Conservation (phyloP, 2,888 invertebrate species). For the Oligia strigilis region DNA sequence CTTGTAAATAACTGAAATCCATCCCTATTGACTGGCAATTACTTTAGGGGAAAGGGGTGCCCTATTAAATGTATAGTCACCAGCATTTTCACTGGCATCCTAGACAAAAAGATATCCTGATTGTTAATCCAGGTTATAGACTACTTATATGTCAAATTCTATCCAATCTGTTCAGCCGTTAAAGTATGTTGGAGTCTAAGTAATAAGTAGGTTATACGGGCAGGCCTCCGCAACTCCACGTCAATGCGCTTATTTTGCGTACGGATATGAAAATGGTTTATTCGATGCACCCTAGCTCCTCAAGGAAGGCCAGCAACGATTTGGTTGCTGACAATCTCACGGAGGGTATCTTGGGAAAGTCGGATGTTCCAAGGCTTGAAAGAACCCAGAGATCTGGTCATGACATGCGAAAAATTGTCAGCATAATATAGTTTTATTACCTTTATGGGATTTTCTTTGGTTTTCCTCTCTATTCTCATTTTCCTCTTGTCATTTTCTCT, state of each 20-base stretch:
- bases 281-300: neutral
- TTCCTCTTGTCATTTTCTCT: slow-evolving; percentile 89
- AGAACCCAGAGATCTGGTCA: neutral
- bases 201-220: neutral
- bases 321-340: neutral
- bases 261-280: neutral
- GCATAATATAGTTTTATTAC: slow-evolving; percentile 67
- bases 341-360: neutral
- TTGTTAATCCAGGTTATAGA: neutral
- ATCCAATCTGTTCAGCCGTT: neutral
- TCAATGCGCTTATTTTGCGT: neutral
- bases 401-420: neutral
- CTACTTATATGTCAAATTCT: neutral
- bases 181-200: neutral
- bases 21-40: neutral
- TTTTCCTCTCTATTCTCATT: slow-evolving; percentile 87
- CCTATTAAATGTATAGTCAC: neutral
- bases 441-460: slow-evolving; percentile 85
- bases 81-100: neutral
- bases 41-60: neutral
- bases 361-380: neutral
- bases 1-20: neutral
- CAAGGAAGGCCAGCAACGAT: neutral
- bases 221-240: neutral
- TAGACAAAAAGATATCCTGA: neutral